Percentiles rank a stretch among this genome's conserved stretches.
phyloP scores from a whole-genome alignment of 2,113 vertebrate species.

The Varanus salvator region DNA sequence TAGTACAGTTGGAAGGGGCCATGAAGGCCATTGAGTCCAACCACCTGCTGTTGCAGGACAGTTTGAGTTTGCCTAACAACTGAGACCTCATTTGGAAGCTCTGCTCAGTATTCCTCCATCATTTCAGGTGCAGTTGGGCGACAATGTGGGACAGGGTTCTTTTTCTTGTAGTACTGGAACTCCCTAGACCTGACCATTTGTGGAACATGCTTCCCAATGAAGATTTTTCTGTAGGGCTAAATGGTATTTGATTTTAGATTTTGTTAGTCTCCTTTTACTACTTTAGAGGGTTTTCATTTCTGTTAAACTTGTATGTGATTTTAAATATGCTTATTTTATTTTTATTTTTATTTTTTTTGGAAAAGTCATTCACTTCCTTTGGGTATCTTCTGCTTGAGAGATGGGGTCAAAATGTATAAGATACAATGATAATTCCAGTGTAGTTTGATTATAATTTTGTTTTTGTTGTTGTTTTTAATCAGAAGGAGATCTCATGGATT shows the following conservation, averaged over 20 bases:
- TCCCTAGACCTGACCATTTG: not conserved
- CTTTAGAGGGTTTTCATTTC: not conserved
- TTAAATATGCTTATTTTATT: not conserved
- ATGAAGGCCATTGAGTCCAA: no score
- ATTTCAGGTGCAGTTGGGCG: not conserved
- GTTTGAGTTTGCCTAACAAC: not conserved
- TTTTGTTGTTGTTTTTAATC: constrained; percentile 50
- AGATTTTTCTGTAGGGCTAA: not conserved
- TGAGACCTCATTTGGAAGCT: not conserved
- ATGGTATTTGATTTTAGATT: not conserved
- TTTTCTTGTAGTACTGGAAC: no score
- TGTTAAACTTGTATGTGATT: not conserved
- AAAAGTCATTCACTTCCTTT: not conserved
- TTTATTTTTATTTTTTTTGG: no score
- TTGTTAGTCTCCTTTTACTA: not conserved
- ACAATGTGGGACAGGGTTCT: not conserved
- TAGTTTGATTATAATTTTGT: constrained; percentile 39
- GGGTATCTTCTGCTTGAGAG: not conserved
- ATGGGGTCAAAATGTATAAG: not conserved
- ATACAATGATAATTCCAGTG: not conserved
- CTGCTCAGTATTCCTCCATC: not conserved
- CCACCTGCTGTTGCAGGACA: no score
- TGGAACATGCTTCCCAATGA: not conserved
- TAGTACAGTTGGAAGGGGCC: no score
- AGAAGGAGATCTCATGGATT: constrained; percentile 92